Evolutionary conservation across 2,888 invertebrate species (phyloP), one percentile per base, ranked within the genome.

Genomic region (Brachyptera risi): DNA sequence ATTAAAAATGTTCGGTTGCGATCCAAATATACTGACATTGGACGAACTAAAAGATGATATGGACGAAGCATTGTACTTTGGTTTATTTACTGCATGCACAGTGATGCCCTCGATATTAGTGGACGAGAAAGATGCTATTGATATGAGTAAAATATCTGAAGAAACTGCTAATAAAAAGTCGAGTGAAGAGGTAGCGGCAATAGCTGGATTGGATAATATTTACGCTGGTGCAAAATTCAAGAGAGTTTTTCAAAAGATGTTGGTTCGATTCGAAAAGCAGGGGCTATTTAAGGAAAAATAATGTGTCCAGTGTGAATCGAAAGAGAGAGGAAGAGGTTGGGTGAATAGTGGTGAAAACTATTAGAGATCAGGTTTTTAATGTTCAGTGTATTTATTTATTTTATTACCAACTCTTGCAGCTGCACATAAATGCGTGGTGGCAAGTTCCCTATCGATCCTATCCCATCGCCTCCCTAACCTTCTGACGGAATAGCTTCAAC

Each of bases 1-100:
- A 17, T 19, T 57, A 23, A n/a, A 21, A 24, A n/a, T 5, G 23
- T 27, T 62, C 49, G 56, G 50, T n/a, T n/a, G 11, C 31, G 7
- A 31, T 31, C 7, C 31, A 31, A 5, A 31, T 11, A 11, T 31
- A 11, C 5, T 31, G 7, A 31, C 31, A 31, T 11, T 31, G 11
- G 31, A 31, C 7, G 31, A 5, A 11, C 11, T 31, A 11, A 31
- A 31, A 11, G 11, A 31, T 5, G 11, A 11, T 7, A 11, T 31
- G 5, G 31, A 31, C 5, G 31, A 31, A 31, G 31, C 31, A 5
- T 7, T 11, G 11, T 5, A 31, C n/a, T n/a, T n/a, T n/a, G n/a
- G 31, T 31, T 31, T 7, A 5, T 31, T 5, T 31, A 11, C 7
- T 11, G 11, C 11, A 11, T 5, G 31, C 31, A 31, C 31, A 31